phyloP scores from a whole-genome alignment of 2,113 vertebrate genomes.

The Triplophysa tibetana region DNA sequence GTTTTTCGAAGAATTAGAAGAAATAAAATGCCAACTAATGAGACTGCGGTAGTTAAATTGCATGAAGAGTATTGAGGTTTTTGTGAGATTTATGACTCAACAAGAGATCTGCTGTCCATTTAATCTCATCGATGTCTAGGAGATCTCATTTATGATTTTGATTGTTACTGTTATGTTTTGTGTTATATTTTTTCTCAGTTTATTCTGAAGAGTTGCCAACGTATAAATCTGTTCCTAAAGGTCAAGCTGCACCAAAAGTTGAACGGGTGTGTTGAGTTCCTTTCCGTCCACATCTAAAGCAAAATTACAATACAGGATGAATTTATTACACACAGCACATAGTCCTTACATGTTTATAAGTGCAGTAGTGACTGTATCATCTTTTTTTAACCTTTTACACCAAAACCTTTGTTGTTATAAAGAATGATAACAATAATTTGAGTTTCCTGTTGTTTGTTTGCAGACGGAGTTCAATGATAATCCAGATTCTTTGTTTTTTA shows the following conservation, averaged over 20 bases:
- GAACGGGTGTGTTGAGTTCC: conserved; percentile 62
- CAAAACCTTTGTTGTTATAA: too few relatives aligned
- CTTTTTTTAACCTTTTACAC: too few relatives aligned
- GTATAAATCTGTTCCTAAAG: conserved; percentile 60
- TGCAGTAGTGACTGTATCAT: too few relatives aligned
- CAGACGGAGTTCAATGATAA: conserved; percentile 85
- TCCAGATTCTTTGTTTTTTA: conserved; percentile 87
- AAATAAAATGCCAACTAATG: too few relatives aligned
- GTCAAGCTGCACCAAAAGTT: conserved; percentile 41
- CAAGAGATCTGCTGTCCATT: neutral
- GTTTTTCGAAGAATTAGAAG: too few relatives aligned
- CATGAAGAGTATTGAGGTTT: too few relatives aligned
- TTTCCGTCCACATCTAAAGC: neutral
- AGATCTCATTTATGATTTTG: neutral
- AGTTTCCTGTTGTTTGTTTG: conserved; percentile 33
- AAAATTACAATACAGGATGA: neutral
- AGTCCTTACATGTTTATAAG: too few relatives aligned
- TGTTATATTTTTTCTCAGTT: conserved; percentile 55
- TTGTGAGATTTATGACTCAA: too few relatives aligned
- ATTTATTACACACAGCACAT: neutral
- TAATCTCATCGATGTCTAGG: too few relatives aligned
- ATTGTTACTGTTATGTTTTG: neutral
- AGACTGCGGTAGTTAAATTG: too few relatives aligned
- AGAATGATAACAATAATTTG: neutral
- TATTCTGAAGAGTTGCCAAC: conserved; percentile 70